A percentile compares a stretch with the other conserved stretches of the same genome.
Evolutionary conservation across 2,888 invertebrate species (phyloP).

Genomic region (Drosophila mimica): DNA sequence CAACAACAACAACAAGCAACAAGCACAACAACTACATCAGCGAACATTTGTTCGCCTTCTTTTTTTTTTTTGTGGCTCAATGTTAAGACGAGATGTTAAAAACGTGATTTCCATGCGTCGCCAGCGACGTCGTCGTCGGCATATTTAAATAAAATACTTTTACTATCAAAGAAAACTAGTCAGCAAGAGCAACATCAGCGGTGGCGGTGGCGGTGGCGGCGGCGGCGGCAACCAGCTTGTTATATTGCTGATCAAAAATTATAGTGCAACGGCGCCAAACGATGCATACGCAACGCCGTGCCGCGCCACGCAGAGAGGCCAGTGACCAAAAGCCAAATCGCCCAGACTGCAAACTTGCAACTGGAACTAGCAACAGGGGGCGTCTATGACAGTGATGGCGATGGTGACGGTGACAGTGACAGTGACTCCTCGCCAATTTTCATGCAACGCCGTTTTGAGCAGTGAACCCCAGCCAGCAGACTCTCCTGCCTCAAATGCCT

Average conservation of each 20-base stretch:
- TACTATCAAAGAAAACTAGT: slow-evolving; percentile 82
- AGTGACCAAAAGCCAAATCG: slow-evolving; percentile 53
- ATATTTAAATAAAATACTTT: slow-evolving; percentile 82
- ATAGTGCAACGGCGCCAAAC: slow-evolving; percentile 70
- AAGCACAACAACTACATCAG: slow-evolving; percentile 35
- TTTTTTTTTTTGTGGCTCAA: slow-evolving; percentile 57
- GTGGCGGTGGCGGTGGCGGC: neutral
- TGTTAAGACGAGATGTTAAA: slow-evolving; percentile 74
- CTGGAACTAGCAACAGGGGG: slow-evolving; percentile 35
- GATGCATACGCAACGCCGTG: slow-evolving; percentile 57
- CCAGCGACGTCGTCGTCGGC: slow-evolving; percentile 60
- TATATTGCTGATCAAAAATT: slow-evolving; percentile 75
- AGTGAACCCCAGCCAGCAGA: slow-evolving; percentile 23
- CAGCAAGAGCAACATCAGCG: slow-evolving; percentile 29
- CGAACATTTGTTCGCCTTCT: slow-evolving; percentile 67
- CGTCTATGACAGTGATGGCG: slow-evolving; percentile 17
- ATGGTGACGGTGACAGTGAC: slow-evolving; percentile 7
- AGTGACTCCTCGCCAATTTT: slow-evolving; percentile 7
- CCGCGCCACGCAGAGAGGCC: slow-evolving; percentile 59
- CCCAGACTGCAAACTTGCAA: slow-evolving; percentile 31
- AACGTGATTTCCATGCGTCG: slow-evolving; percentile 81
- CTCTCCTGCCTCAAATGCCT: neutral
- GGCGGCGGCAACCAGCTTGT: slow-evolving; percentile 56
- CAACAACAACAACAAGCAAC: slow-evolving; percentile 38
- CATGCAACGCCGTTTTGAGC: slow-evolving; percentile 19